phyloP scores from a whole-genome alignment of 2,888 invertebrate species.

The Euproctis similis region DNA sequence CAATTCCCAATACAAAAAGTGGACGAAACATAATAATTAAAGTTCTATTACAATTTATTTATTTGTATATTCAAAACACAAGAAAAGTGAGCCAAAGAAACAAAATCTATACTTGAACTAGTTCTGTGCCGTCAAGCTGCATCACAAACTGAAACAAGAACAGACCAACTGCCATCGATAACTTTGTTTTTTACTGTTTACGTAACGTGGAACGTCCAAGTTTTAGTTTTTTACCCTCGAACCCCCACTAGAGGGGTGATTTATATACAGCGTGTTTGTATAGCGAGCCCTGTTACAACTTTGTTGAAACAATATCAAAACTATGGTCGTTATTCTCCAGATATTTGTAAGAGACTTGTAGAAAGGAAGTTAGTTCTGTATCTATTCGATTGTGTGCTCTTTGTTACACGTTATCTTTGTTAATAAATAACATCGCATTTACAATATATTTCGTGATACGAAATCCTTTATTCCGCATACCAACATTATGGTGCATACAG shows the following conservation, averaged over 20 bases:
- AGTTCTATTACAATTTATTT: too few species aligned
- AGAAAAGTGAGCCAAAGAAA: too few species aligned
- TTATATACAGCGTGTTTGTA: conserved; percentile 27
- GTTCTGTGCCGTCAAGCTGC: conserved; percentile 3
- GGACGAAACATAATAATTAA: too few species aligned
- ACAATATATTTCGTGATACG: too few species aligned
- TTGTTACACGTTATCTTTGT: too few species aligned
- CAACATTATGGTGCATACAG: too few species aligned
- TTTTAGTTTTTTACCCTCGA: conserved; percentile 28
- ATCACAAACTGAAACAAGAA: conserved; percentile 6
- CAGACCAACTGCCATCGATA: conserved; percentile 1
- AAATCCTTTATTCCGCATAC: too few species aligned
- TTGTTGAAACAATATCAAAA: conserved; percentile 6
- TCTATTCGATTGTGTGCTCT: neutral
- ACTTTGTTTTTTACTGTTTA: conserved; percentile 23
- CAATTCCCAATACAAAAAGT: too few species aligned
- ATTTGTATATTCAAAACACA: too few species aligned
- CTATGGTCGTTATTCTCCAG: neutral
- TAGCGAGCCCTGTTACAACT: conserved; percentile 14
- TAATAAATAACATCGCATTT: too few species aligned
- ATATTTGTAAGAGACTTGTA: neutral
- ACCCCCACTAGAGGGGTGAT: conserved; percentile 30
- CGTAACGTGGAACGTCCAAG: conserved; percentile 22
- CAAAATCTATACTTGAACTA: neutral
- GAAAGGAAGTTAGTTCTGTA: conserved; percentile 13